These are phyloP conservation scores for Bathynomus jamesi DNA, from an alignment of 1,140 invertebrate species.

Conservation along the genomic window DNA sequence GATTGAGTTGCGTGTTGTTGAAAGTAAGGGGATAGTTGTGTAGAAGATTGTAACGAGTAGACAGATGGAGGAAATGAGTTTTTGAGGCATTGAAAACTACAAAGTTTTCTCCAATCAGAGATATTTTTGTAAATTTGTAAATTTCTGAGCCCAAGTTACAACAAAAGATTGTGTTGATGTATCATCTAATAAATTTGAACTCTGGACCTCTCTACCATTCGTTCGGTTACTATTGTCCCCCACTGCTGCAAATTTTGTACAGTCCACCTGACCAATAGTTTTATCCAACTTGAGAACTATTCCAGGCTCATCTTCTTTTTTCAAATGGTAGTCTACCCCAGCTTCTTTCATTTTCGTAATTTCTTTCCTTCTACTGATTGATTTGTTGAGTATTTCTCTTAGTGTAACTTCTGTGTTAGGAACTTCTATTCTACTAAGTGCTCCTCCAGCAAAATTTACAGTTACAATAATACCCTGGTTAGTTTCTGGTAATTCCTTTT, in stretches of 20 bases:
- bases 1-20: no score
- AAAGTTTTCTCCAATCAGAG: no score
- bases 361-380: constrained; percentile 42
- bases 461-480: constrained; percentile 24
- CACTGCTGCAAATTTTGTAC: constrained; percentile 45
- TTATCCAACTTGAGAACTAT: constrained; percentile 43
- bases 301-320: constrained; percentile 45
- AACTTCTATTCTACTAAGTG: constrained; percentile 46
- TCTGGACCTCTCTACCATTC: neutral
- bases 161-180: neutral
- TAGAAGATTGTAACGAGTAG: no score
- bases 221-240: constrained; percentile 40
- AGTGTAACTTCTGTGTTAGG: constrained; percentile 42
- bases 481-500: constrained; percentile 43
- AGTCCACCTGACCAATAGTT: constrained; percentile 42
- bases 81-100: no score
- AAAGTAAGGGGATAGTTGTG: no score
- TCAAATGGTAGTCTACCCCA: constrained; percentile 45
- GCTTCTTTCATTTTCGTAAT: constrained; percentile 27
- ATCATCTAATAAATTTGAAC: neutral
- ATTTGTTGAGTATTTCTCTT: constrained; percentile 44
- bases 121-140: no score
- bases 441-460: constrained; percentile 44
- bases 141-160: neutral
- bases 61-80: no score